Base-by-base conservation (phyloP, 2,888 invertebrate genomes). In the Melanchra persicariae region DNA sequence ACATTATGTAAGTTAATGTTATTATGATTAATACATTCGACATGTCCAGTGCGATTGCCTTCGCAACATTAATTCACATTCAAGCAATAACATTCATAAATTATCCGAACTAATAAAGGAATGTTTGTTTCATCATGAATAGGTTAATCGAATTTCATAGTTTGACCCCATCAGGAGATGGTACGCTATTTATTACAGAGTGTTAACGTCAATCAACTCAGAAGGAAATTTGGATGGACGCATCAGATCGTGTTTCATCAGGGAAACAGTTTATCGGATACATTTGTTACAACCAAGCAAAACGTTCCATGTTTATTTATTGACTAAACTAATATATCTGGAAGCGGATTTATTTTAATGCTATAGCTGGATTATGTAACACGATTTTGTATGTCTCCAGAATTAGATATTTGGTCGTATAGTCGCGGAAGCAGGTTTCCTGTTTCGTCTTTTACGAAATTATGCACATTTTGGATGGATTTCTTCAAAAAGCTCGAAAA, bases 61-160 rank as follows among this genome's bases (percentile, higher is more conserved):
- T 77, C 55, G 80, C 75, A 83, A 81, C 78, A 75, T 84, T 64
- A 81, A 87, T 79, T 77, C 77, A 77, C 69, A 77, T 81, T 80
- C 63, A 73, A 75, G 74, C 61, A 72, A 70, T 74, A 77, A 68
- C 66, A 70, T 73, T 70, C 83, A 89, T 89, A 86, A 87, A 90
- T 89, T 87, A 87, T 86, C 72, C 61, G 62, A 83, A 83, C 79
- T 83, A 77, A 86, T 87, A 86, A 80, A 89, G 88, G 86, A 85
- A 85, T 78, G 81, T 85, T 91, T 87, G 87, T 87, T 85, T 78
- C 83, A 79, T 88, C 87, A 88, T 81, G 84, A 82, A 86, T 87
- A 89, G 88, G 88, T 90, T 91, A 93, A 92, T 93, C 90, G 90
- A 87, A 89, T 90, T 90, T 90, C 86, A 87, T 84, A 87, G 88